These are phyloP conservation scores for Epinephelus awoara DNA, from an alignment of 2,797 vertebrate species.

Conservation along the genomic window DNA sequence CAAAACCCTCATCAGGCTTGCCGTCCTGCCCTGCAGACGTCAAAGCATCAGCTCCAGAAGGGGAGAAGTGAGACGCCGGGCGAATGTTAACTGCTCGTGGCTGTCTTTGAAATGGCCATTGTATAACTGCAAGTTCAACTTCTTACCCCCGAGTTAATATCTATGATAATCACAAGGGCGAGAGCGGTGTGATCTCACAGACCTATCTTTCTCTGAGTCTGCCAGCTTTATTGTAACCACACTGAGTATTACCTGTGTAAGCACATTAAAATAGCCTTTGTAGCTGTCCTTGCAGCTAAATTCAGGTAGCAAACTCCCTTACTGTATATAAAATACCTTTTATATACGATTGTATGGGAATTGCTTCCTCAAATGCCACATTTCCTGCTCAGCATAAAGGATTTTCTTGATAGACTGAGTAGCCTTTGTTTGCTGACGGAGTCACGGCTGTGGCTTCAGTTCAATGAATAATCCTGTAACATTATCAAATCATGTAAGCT, in stretches of 20 bases:
- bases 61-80: constrained; percentile 39
- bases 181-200: constrained; percentile 52
- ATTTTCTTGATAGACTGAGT: constrained; percentile 8
- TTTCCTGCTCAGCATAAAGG: constrained; percentile 20
- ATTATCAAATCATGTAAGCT: constrained; percentile 44
- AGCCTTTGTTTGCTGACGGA: constrained; percentile 24
- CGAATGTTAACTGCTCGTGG: constrained; percentile 66
- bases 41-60: constrained; percentile 62
- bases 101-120: constrained; percentile 64
- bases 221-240: constrained; percentile 58
- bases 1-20: constrained; percentile 67
- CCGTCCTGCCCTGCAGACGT: constrained; percentile 59
- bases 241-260: constrained; percentile 55
- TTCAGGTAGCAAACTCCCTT: neutral
- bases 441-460: constrained; percentile 2
- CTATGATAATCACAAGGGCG: constrained; percentile 77
- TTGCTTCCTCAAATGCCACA: constrained; percentile 9
- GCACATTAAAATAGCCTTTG: constrained; percentile 55
- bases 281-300: constrained; percentile 45
- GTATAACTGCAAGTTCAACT: constrained; percentile 56
- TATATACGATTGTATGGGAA: constrained; percentile 4
- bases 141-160: constrained; percentile 71
- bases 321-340: constrained; percentile 12
- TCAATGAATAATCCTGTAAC: constrained; percentile 33
- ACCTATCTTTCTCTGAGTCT: constrained; percentile 55